These are phyloP conservation scores for Neodiprion pinetum DNA, from an alignment of 1,140 invertebrate species.

Conservation along the genomic window DNA sequence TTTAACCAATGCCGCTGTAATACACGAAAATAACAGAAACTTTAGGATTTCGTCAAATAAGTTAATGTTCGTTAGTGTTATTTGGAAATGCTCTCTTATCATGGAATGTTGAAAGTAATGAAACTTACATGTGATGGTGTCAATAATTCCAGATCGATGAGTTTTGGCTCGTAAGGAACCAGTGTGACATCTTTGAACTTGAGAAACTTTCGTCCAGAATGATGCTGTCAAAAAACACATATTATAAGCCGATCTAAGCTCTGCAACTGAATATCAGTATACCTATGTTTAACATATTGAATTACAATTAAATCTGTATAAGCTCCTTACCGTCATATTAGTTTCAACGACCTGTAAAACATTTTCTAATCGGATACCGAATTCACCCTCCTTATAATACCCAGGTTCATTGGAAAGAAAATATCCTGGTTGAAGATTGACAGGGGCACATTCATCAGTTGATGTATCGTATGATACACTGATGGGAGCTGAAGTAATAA, in stretches of 20 bases:
- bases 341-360: constrained; percentile 82
- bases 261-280: constrained; percentile 9
- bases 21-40: constrained; percentile 18
- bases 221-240: constrained; percentile 44
- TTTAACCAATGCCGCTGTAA: constrained; percentile 80
- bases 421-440: constrained; percentile 76
- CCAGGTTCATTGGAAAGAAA: constrained; percentile 86
- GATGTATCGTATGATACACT: constrained; percentile 64
- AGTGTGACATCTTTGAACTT: constrained; percentile 86
- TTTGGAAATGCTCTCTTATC: constrained; percentile 21
- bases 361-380: constrained; percentile 93
- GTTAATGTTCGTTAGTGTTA: constrained; percentile 13
- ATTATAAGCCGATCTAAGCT: constrained; percentile 13
- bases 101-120: constrained; percentile 19
- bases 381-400: constrained; percentile 83
- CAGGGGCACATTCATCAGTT: constrained; percentile 32
- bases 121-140: constrained; percentile 73
- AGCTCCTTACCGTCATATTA: constrained; percentile 43
- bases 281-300: constrained; percentile 15
- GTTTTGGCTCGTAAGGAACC: constrained; percentile 91
- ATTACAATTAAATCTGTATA: constrained; percentile 14
- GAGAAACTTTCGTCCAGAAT: constrained; percentile 63
- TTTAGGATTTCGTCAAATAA: constrained; percentile 15
- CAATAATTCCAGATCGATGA: constrained; percentile 83
- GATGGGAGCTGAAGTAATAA: constrained; percentile 71